Evolutionary conservation across 2,113 vertebrate genomes (phyloP), one percentile per base, ranked within the genome.

Genomic region (Coracopsis vasa): DNA sequence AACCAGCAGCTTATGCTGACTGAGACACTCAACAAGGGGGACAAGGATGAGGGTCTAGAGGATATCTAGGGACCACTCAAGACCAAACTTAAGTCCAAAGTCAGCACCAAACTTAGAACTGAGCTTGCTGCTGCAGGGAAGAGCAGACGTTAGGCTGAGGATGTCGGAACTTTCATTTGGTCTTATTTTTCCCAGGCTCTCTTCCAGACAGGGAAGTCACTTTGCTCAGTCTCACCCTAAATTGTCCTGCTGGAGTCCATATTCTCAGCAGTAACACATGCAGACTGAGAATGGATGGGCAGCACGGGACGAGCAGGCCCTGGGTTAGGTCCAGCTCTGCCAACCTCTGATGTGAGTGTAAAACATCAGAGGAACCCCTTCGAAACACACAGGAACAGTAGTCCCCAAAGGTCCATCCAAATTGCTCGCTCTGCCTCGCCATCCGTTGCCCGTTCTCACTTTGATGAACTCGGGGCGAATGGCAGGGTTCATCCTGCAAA

Each of bases 1-100:
- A 65, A 28, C 16, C 44, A 4, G 3, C 0, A 0, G 39, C 6
- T 86, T 44, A 16, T 0, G 0, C 56, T 24, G 21, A 58, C 13
- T 61, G 42, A 51, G 18, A 3, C 66, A 64, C 44, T 13, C 58
- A 41, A 25, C 25, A 90, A 29, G 35, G 41, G 29, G 45, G 75
- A 15, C 11, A 23, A 28, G 53, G 12, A 11, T 10, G 48, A 70
- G 44, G 5, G 24, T 47, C 47, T 65, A 47, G 39, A 50, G 29
- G 33, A 33, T 74, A 29, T 47, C 47, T 42, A 50, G 56, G 56
- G 61, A 42, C 15, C n/a, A 27, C 66, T 67, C 16, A 74, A 61
- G 54, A 69, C 7, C 25, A 80, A 77, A 77, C 4, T 41, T 28
- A 33, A 25, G 16, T 74, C 65, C 50, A 51, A 74, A 88, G 15